A percentile compares a stretch with the other conserved stretches of the same genome.
Conservation (phyloP, 1,140 invertebrate species). For the Harlomillsia oculata region DNA sequence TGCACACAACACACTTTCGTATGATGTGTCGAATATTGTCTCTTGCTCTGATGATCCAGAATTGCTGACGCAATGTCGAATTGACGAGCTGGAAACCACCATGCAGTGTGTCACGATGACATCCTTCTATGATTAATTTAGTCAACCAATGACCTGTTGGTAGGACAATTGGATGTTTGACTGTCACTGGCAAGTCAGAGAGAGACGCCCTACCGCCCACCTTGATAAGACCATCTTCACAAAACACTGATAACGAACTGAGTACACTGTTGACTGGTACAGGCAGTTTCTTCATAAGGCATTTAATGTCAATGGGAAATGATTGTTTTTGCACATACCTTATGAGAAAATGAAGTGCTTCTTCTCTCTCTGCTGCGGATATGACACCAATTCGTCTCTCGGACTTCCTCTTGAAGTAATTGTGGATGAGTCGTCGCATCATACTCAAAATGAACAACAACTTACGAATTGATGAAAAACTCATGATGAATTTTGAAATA, state of each 20-base stretch:
- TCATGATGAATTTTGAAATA: too few species aligned
- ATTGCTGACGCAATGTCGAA: constrained; percentile 17
- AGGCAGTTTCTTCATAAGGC: not conserved
- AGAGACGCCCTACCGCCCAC: constrained; percentile 41
- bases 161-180: constrained; percentile 38
- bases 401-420: too few species aligned
- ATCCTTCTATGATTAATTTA: constrained; percentile 37
- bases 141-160: constrained; percentile 35
- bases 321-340: not conserved
- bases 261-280: constrained; percentile 27
- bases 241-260: constrained; percentile 38
- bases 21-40: constrained; percentile 8
- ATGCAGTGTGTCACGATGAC: constrained; percentile 38
- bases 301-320: not conserved
- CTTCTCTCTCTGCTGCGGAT: too few species aligned
- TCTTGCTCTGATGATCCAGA: constrained; percentile 32
- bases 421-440: too few species aligned
- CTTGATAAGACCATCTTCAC: constrained; percentile 40
- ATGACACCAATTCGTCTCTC: too few species aligned
- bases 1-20: constrained; percentile 31
- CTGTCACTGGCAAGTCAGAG: constrained; percentile 28
- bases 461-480: too few species aligned
- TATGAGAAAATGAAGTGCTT: not conserved
- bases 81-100: constrained; percentile 38
- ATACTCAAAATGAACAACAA: too few species aligned